A percentile compares a stretch with the other conserved stretches of the same genome.
phyloP scores from a whole-genome alignment of 2,797 vertebrate genomes.

The Sitta carolinensis region DNA sequence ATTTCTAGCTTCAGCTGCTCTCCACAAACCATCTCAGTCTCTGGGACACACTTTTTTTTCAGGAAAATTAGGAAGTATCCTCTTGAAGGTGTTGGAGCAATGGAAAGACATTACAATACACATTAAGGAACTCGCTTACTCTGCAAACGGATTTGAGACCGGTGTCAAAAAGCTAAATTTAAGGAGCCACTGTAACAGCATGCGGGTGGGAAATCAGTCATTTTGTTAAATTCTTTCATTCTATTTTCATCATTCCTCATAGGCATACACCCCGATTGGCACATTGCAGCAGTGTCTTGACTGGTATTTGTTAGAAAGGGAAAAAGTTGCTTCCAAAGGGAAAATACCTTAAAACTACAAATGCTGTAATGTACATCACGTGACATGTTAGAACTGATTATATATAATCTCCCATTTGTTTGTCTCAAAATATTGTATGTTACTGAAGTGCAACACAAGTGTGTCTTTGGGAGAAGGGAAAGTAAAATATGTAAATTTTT shows the following conservation, averaged over 20 bases:
- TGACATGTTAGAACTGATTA: background rate
- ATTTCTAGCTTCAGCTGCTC: background rate
- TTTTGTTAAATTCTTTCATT: background rate
- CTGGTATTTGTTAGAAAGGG: background rate
- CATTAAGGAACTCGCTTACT: fast-evolving
- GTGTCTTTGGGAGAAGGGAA: background rate
- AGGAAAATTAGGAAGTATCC: background rate
- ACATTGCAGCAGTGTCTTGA: fast-evolving
- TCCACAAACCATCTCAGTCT: background rate
- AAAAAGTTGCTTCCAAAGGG: background rate
- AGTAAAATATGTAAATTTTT: background rate
- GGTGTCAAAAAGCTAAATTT: background rate
- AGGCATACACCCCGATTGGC: fast-evolving
- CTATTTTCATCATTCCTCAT: background rate
- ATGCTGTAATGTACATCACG: background rate
- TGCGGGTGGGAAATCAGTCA: fast-evolving
- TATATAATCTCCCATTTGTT: background rate
- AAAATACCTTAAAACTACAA: background rate
- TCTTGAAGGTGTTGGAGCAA: background rate
- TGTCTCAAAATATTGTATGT: background rate
- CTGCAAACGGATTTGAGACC: background rate
- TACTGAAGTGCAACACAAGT: background rate
- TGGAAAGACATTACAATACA: background rate
- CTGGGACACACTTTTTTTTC: background rate
- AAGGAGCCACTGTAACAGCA: background rate